Evolutionary conservation across 37 sponge, comb jelly and placozoan genomes (phyloP), one percentile per base, ranked within the genome.

Genomic region (Dysidea cf. avara): DNA sequence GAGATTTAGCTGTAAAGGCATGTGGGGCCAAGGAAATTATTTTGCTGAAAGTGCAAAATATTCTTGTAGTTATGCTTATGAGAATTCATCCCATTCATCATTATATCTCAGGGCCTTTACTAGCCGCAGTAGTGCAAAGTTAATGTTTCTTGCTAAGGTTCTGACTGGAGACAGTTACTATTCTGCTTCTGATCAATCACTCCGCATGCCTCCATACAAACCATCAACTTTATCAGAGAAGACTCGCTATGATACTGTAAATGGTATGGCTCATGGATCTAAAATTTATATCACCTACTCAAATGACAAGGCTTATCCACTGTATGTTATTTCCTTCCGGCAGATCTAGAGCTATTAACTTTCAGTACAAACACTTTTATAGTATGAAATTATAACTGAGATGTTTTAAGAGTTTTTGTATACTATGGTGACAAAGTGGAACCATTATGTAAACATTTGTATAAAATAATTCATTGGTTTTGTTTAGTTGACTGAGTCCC

Each of bases 41-140:
- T 83, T 83, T 68, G 84, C 84, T 22, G 69, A 66, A 1, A 52
- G 75, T 30, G 84, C 84, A 24, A 76, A 59, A 28, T 83, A 83
- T 37, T 75, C 84, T 14, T 47, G 37, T 35, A 20, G 39, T 9
- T 83, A 75, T 40, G 60, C 76, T 9, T 33, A 77, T 28, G 11
- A 34, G 3, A 2, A 3, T 68, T 25, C n/a, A n/a, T n/a, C n/a
- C n/a, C n/a, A n/a, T n/a, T n/a, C n/a, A n/a, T n/a, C n/a, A n/a
- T n/a, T n/a, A n/a, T n/a, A n/a, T n/a, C n/a, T n/a, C n/a, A n/a
- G n/a, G n/a, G n/a, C n/a, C 5, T 9, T 43, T 43, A 12, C 46
- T 12, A 5, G 46, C n/a, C n/a, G 33, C 50, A 56, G 29, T 16
- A 59, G 60, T 12, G 39, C 7, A 9, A 32, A 11, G 17, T 59